Percentiles rank a stretch among this genome's conserved stretches.
phyloP scores from a whole-genome alignment of 2,888 invertebrate species.

The Gisinianus flammeolus region DNA sequence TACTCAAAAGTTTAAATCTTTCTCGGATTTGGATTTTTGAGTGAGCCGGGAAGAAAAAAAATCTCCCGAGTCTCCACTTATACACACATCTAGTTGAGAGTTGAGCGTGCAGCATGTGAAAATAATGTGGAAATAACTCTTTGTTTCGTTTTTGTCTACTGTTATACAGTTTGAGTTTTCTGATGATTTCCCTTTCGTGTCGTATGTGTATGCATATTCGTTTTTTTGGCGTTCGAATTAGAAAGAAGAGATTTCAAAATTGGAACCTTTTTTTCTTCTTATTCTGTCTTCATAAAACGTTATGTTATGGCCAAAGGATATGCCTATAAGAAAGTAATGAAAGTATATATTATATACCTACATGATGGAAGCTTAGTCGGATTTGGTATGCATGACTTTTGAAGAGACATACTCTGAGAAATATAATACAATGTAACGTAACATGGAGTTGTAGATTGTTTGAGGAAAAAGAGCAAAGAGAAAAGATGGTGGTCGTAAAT shows the following conservation, averaged over 20 bases:
- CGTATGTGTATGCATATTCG: not conserved
- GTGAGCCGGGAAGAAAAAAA: not conserved
- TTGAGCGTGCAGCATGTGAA: conserved; percentile 12
- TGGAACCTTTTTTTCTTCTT: conserved; percentile 24
- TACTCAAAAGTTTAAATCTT: not conserved
- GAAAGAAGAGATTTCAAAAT: not conserved
- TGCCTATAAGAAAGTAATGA: not conserved
- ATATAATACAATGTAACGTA: not conserved
- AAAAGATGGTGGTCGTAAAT: conserved; percentile 53
- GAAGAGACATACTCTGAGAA: no score
- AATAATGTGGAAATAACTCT: conserved; percentile 8
- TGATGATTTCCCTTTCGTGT: not conserved
- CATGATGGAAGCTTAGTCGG: not conserved
- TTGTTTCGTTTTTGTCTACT: conserved; percentile 3
- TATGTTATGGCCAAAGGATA: not conserved
- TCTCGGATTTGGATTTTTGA: not conserved
- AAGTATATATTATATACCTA: not conserved
- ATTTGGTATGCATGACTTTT: not conserved
- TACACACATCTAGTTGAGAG: not conserved
- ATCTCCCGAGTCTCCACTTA: not conserved
- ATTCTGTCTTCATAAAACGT: conserved; percentile 20
- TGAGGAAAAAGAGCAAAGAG: not conserved
- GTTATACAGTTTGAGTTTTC: not conserved
- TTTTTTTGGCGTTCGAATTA: not conserved
- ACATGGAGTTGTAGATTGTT: not conserved